A percentile compares a stretch with the other conserved stretches of the same genome.
phyloP scores from a whole-genome alignment of 2,797 vertebrate species.

The Oreonectes daqikongensis region DNA sequence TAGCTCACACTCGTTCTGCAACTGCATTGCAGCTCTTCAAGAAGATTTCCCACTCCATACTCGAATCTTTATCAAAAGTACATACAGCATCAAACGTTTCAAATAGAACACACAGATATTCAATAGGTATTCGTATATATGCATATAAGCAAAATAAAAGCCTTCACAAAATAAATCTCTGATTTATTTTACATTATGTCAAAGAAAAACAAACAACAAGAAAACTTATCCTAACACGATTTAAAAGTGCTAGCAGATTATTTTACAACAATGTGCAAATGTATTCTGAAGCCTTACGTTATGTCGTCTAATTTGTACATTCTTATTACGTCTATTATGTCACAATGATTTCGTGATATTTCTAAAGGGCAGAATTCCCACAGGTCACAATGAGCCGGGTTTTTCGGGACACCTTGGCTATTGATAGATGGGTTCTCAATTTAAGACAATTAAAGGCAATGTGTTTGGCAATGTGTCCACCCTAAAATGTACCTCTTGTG shows the following conservation, averaged over 20 bases:
- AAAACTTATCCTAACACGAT: slow-evolving; percentile 59
- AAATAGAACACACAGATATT: slow-evolving; percentile 71
- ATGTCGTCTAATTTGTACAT: slow-evolving; percentile 62
- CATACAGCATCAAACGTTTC: slow-evolving; percentile 71
- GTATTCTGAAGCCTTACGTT: slow-evolving; percentile 57
- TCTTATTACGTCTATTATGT: slow-evolving; percentile 56
- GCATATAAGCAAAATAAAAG: slow-evolving; percentile 74
- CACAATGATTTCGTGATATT: slow-evolving; percentile 47
- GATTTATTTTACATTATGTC: slow-evolving; percentile 75
- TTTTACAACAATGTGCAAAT: slow-evolving; percentile 75
- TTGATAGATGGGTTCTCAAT: slow-evolving; percentile 52
- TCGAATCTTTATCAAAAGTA: slow-evolving; percentile 62
- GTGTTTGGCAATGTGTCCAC: slow-evolving; percentile 58
- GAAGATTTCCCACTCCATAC: slow-evolving; percentile 51
- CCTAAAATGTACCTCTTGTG: slow-evolving; percentile 30
- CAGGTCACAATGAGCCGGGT: slow-evolving; percentile 39
- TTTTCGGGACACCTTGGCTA: slow-evolving; percentile 51
- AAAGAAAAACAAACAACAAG: slow-evolving; percentile 73
- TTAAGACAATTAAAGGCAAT: slow-evolving; percentile 80
- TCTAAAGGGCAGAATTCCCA: slow-evolving; percentile 62
- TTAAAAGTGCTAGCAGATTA: slow-evolving; percentile 72
- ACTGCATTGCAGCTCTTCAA: slow-evolving; percentile 65
- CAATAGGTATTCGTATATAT: slow-evolving; percentile 62
- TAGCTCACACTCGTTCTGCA: slow-evolving; percentile 52
- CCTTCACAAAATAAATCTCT: slow-evolving; percentile 80